These are phyloP conservation scores for Papilio xuthus DNA, from an alignment of 1,140 invertebrate genomes.

Conservation along the genomic window DNA sequence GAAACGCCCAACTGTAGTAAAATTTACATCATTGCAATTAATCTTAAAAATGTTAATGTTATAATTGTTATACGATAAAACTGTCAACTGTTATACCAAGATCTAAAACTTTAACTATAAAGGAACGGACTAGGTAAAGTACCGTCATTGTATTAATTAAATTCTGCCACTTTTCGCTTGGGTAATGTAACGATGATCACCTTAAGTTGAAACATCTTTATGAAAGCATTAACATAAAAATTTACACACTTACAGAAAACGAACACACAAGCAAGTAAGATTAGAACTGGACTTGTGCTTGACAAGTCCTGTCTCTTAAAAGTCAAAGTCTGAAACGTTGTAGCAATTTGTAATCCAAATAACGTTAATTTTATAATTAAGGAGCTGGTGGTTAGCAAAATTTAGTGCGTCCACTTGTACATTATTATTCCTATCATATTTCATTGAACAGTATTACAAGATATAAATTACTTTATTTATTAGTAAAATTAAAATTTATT, in stretches of 20 bases:
- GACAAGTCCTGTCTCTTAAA: background rate
- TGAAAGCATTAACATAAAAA: no score
- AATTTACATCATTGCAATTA: background rate
- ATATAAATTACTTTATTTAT: conserved; percentile 30
- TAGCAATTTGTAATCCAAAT: conserved; percentile 26
- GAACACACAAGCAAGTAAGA: background rate
- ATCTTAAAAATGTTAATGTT: background rate
- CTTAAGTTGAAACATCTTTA: no score
- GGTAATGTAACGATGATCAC: no score
- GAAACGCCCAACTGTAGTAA: background rate
- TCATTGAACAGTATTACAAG: conserved; percentile 16
- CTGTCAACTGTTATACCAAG: background rate
- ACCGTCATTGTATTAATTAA: background rate
- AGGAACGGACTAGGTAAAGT: background rate
- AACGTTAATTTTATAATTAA: conserved; percentile 30
- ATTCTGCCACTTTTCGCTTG: background rate
- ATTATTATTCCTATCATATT: conserved; percentile 32
- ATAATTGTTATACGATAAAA: conserved; percentile 11
- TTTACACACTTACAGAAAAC: no score
- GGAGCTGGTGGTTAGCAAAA: conserved; percentile 3
- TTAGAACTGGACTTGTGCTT: background rate
- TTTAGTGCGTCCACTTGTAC: conserved; percentile 14
- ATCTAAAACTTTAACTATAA: background rate
- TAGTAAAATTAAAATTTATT: background rate
- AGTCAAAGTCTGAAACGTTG: background rate